A percentile compares a stretch with the other conserved stretches of the same genome.
Evolutionary conservation across 2,113 vertebrate genomes (phyloP).

Genomic region (Syngnathoides biaculeatus): DNA sequence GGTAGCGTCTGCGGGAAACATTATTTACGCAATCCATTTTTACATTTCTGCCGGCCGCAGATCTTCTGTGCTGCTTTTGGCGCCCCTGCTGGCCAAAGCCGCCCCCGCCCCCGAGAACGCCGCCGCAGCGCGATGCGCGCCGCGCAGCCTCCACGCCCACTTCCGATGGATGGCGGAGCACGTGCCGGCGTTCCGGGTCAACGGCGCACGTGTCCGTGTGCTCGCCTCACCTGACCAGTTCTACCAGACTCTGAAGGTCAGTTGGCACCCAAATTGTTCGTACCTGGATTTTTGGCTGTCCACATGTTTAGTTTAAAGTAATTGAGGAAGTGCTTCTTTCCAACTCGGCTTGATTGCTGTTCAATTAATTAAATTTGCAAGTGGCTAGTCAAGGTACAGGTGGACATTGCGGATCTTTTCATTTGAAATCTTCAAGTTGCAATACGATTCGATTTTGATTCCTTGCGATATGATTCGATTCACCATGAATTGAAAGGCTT

Average conservation of each 20-base stretch:
- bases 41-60: slow-evolving; percentile 58
- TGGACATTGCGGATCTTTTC: too few species aligned
- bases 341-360: not conserved
- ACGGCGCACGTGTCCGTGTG: slow-evolving; percentile 79
- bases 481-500: too few species aligned
- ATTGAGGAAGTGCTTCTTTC: slow-evolving; percentile 3
- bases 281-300: not conserved
- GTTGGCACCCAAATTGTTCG: not conserved
- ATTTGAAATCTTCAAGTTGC: too few species aligned
- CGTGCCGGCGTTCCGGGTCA: slow-evolving; percentile 87
- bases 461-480: too few species aligned
- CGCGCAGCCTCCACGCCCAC: slow-evolving; percentile 62
- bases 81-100: slow-evolving; percentile 81
- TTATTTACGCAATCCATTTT: not conserved
- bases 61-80: slow-evolving; percentile 87
- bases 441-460: too few species aligned
- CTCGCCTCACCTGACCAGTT: slow-evolving; percentile 87
- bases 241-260: slow-evolving; percentile 90
- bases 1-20: not conserved
- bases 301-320: not conserved
- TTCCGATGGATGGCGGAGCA: slow-evolving; percentile 91
- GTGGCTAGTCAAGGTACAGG: too few species aligned
- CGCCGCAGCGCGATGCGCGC: slow-evolving; percentile 74
- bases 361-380: not conserved
- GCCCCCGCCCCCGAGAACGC: slow-evolving; percentile 66